Base-by-base conservation (phyloP, 1,140 invertebrate species). In the Meteorus sp. region DNA sequence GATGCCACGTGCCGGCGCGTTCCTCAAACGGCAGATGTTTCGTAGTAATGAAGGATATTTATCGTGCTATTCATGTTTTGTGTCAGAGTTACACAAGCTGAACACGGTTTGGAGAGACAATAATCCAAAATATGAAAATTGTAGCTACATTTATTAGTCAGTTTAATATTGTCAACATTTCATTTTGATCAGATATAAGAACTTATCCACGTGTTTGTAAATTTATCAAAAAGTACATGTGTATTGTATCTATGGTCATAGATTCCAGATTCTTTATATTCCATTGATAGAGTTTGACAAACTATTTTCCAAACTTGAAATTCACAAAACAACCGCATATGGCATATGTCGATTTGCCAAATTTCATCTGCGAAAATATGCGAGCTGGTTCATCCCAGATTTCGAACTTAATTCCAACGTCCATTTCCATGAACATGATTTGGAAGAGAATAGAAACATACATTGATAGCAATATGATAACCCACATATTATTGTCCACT, bases 331-430 rank as follows among this genome's bases (percentile, higher is more conserved):
- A 31, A 35, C 22, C 19, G 2, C 20, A 11, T 15, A 20, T 17
- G 2, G 7, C 29, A 27, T 33, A 7, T 33, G 6, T 33, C 15
- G n/a, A 11, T 48, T 7, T 50, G 4, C 23, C 22, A 13, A 13
- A 2, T 48, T 29, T 13, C 25, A 29, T 1, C 29, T 7, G 23
- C 13, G n/a, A 53, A 53, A 53, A 35, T 35, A 23, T 20, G 2
- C 25, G n/a, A n/a, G n/a, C 51, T 53, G 51, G 51, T 53, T 53
- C 51, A 53, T 53, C 41, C 51, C 51, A 53, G 51, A 39, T 53
- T 53, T 53, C 31, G 2, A 37, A 13, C 23, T 2, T 25, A 37
- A 35, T 1, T 17, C 23, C 45, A 8, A 48, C 8, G 2, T 35
- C 6, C 33, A 37, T 33, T 52, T 15, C 50, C 31, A 53, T n/a